Evolutionary conservation across 64 coral and sea anemone species (phyloP), one percentile per base, ranked within the genome.

Genomic region (Pachyseris speciosa): DNA sequence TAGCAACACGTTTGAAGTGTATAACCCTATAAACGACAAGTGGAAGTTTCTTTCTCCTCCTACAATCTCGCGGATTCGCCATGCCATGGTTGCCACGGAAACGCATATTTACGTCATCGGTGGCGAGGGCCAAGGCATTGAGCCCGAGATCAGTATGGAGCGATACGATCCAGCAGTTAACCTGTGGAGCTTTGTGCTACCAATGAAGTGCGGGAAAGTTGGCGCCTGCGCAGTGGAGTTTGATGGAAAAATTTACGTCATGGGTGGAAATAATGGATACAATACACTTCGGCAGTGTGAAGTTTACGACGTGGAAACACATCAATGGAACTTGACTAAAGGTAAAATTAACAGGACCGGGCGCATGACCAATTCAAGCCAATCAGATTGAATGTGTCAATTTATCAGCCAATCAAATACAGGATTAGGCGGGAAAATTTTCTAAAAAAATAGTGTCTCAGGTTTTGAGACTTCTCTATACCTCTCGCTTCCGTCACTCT

Each of bases 121-220:
- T 25, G 95, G 95, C 16, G 91, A 97, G 0, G 91, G 95, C 3
- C 79, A 92, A 2, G 91, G 84, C 13, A 78, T 97, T 85, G 95
- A 97, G 91, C 95, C 95, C 63, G 87, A 86, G 32, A 83, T 97
- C 22, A 97, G 95, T 44, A 86, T 97, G 58, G 95, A 97, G 86
- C 85, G 86, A 80, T 97, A 85, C 58, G 91, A 97, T 74, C 95
- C 95, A 64, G 55, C 40, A 64, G 71, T 53, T 80, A 66, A 93
- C 39, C 69, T 92, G 1, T 97, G 95, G 95, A 89, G 87, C 30
- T 97, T 97, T 52, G 86, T 92, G 7, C 47, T 88, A 42, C 95
- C 95, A 28, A 97, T 97, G 95, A 94, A 83, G 53, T 84, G 91
- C 16, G 95, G 95, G 44, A 97, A 93, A 57, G 81, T 88, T 49